Evolutionary conservation across 2,113 vertebrate genomes (phyloP).

Genomic region (Muntiacus reevesi): DNA sequence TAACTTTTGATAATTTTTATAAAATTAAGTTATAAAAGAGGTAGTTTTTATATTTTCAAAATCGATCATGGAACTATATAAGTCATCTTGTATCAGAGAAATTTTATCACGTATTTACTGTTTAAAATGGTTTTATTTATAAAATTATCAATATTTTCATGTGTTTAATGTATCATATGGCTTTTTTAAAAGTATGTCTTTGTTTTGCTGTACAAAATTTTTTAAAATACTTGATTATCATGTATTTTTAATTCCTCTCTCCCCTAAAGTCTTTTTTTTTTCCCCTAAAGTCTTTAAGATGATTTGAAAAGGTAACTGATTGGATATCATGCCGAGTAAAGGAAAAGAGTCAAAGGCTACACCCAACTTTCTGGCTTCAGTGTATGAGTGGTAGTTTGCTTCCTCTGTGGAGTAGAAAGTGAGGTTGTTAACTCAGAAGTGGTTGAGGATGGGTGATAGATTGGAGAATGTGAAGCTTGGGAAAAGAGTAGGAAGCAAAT

Average conservation of each 20-base stretch:
- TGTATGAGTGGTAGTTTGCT: neutral
- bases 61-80: neutral
- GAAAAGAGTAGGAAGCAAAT: neutral
- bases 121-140: constrained; percentile 66
- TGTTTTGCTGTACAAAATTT: constrained; percentile 36
- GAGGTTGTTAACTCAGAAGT: neutral
- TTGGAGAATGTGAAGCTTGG: neutral
- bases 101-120: constrained; percentile 40
- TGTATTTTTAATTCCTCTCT: constrained; percentile 15
- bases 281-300: neutral
- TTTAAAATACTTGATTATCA: neutral
- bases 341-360: neutral
- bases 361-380: neutral
- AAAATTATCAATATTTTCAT: constrained; percentile 46
- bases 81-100: neutral
- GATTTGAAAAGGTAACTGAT: neutral
- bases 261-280: neutral
- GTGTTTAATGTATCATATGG: constrained; percentile 48
- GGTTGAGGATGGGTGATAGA: neutral
- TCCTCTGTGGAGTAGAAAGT: neutral
- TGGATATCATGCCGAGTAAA: neutral
- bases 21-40: constrained; percentile 55
- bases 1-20: constrained; percentile 54
- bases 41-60: constrained; percentile 52
- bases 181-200: constrained; percentile 15